Evolutionary conservation across 1,140 invertebrate genomes (phyloP), one percentile per base, ranked within the genome.

Genomic region (Pemphigus obesinymphae): DNA sequence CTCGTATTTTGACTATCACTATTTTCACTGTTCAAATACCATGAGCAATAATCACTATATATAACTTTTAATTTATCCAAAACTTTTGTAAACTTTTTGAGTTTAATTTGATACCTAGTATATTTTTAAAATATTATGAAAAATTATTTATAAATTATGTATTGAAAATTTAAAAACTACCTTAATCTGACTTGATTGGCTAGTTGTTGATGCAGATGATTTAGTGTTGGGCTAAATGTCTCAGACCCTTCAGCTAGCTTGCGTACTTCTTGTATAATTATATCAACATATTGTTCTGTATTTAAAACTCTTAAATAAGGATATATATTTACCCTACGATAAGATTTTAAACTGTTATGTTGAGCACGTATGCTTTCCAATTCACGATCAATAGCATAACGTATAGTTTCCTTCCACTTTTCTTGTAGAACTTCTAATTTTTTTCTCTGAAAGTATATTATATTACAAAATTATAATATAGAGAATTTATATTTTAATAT

Each of bases 171-270:
- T 34, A 8, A 8, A 15, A 34, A 53, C 26, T 68, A 83, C 82
- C 61, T 84, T 26, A 83, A 50, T 73, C 26, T 82, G 29, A 94
- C 91, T 86, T 91, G 89, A n/a, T 87, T 85, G 29, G 95, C 95
- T 0, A 96, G 85, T n/a, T 90, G 88, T 83, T 88, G 87, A 84
- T 93, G 91, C 15, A 96, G 86, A 48, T 89, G 85, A 70, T 87
- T 88, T 3, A 92, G 87, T 4, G 90, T 90, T 0, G 92, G 92
- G 87, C 94, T 96, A 86, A 92, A 96, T 0, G 90, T 91, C 85
- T 95, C 93, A 0, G 94, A 95, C 3, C 92, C 92, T 84, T 92
- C 89, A 0, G 92, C 91, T 20, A 96, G 84, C 82, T 90, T 90
- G 80, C 88, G 88, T 7, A 94, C 88, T 87, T 95, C 93, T 85